phyloP scores from a whole-genome alignment of 2,888 invertebrate genomes.

The Thymelicus sylvestris region DNA sequence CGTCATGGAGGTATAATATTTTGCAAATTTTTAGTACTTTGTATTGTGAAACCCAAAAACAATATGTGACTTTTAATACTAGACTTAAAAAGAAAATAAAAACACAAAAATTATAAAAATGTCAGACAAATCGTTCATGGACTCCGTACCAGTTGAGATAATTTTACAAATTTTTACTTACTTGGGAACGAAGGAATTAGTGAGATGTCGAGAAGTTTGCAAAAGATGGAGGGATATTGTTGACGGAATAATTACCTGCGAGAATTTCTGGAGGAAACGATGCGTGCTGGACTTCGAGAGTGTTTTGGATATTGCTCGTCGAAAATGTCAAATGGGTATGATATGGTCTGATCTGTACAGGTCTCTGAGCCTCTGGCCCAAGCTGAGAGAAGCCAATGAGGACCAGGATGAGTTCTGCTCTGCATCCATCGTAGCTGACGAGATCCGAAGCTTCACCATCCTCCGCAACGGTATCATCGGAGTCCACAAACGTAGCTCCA shows the following conservation, averaged over 20 bases:
- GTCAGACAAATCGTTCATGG: background rate
- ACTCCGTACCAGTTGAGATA: constrained; percentile 58
- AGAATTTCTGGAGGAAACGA: constrained; percentile 57
- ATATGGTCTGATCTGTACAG: constrained; percentile 65
- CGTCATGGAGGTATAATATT: background rate
- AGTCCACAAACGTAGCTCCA: constrained; percentile 57
- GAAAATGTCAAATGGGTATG: constrained; percentile 51
- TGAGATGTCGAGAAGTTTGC: constrained; percentile 63
- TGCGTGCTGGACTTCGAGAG: constrained; percentile 57
- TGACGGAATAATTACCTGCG: constrained; percentile 48
- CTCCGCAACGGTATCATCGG: constrained; percentile 58
- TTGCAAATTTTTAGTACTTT: background rate
- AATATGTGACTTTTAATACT: background rate
- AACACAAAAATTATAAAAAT: background rate
- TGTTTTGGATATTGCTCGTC: constrained; percentile 51
- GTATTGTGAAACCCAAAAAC: background rate
- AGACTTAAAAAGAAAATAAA: background rate
- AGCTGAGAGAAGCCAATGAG: constrained; percentile 54
- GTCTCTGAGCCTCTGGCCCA: constrained; percentile 64
- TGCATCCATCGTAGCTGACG: constrained; percentile 54
- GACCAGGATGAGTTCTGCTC: constrained; percentile 62
- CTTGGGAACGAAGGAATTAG: constrained; percentile 57
- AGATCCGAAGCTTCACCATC: constrained; percentile 58
- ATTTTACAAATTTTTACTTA: constrained; percentile 58
- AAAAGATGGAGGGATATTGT: constrained; percentile 61